phyloP scores from a whole-genome alignment of 2,797 vertebrate species.

The Rousettus madagascariensis region DNA sequence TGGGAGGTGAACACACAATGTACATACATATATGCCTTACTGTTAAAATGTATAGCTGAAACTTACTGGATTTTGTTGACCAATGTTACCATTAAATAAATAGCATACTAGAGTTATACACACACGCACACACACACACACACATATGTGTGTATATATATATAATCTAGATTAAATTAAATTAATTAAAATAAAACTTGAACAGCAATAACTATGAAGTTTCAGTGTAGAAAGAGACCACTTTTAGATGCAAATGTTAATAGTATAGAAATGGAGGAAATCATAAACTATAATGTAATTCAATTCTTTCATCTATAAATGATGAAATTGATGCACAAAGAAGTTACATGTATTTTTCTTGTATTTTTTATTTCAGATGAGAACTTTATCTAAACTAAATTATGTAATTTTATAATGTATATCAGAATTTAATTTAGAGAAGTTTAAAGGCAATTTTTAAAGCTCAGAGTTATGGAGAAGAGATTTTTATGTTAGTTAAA shows the following conservation, averaged over 20 bases:
- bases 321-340: not conserved
- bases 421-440: not conserved
- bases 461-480: not conserved
- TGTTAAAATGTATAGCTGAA: too few relatives aligned
- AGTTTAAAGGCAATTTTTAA: not conserved
- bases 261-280: not conserved
- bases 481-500: not conserved
- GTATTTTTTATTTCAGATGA: not conserved
- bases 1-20: too few relatives aligned
- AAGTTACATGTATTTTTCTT: not conserved
- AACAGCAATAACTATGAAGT: not conserved
- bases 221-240: not conserved
- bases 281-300: not conserved
- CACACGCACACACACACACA: too few relatives aligned
- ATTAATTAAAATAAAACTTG: not conserved
- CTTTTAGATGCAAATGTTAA: not conserved
- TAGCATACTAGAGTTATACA: too few relatives aligned
- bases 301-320: not conserved
- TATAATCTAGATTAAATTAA: not conserved
- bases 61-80: too few relatives aligned
- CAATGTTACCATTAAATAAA: too few relatives aligned
- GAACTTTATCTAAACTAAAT: not conserved
- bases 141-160: too few relatives aligned
- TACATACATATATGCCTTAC: too few relatives aligned
- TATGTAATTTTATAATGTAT: not conserved